Percentiles rank a stretch among this genome's conserved stretches.
Conservation (phyloP, 2,113 vertebrate genomes). For the Saimiri boliviensis region DNA sequence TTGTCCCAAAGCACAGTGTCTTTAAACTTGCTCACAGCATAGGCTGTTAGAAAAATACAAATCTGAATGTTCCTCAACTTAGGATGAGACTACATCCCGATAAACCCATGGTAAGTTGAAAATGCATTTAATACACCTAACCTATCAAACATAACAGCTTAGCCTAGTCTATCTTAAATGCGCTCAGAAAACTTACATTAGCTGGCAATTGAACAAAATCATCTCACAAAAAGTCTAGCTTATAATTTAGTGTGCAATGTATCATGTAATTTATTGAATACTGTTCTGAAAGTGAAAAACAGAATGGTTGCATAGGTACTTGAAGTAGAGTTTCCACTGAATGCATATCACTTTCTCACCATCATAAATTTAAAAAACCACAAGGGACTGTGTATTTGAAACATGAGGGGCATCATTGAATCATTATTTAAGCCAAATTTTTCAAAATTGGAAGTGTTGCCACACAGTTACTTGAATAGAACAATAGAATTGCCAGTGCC, state of each 20-base stretch:
- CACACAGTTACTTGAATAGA: not conserved
- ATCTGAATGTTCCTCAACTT: not conserved
- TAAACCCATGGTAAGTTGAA: not conserved
- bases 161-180: not conserved
- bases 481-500: constrained; percentile 14
- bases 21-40: not conserved
- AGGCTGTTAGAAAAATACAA: not conserved
- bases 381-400: not conserved
- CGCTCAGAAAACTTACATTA: not conserved
- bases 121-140: not conserved
- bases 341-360: not conserved
- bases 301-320: not conserved
- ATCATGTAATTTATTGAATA: not conserved
- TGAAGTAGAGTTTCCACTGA: not conserved
- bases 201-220: not conserved
- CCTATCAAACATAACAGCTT: not conserved
- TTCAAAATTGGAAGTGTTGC: constrained; percentile 37
- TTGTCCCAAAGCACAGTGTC: not conserved
- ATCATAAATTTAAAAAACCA: not conserved
- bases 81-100: not conserved
- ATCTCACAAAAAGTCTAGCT: not conserved
- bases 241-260: not conserved
- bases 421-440: constrained; percentile 33
- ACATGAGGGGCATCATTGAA: not conserved
- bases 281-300: not conserved